Evolutionary conservation across 2,113 vertebrate genomes (phyloP).

Genomic region (Tyto alba): DNA sequence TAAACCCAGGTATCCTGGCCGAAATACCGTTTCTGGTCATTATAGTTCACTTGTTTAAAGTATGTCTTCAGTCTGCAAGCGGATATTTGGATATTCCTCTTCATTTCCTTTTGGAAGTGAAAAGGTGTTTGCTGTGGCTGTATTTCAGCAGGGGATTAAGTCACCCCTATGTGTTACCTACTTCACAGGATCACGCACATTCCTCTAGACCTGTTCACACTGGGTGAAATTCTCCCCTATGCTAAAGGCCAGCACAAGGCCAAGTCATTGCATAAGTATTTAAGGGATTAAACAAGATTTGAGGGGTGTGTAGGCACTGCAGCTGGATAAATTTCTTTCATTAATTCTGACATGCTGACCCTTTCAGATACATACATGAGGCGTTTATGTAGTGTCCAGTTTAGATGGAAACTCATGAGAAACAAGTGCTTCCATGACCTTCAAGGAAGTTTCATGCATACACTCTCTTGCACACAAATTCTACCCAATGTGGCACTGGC

Average conservation of each 20-base stretch:
- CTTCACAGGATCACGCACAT: neutral
- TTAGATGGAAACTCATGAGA: neutral
- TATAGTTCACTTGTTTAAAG: neutral
- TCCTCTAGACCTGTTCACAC: conserved; percentile 5
- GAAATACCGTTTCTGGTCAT: neutral
- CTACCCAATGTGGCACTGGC: neutral
- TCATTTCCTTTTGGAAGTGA: conserved; percentile 35
- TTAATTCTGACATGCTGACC: neutral
- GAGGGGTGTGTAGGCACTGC: neutral
- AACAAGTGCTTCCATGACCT: neutral
- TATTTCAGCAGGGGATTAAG: conserved; percentile 3
- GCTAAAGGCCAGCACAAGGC: neutral
- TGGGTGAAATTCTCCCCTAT: neutral
- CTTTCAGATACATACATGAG: neutral
- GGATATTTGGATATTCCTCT: conserved; percentile 11
- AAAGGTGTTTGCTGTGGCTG: conserved; percentile 38
- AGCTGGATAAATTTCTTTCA: neutral
- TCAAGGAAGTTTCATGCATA: neutral
- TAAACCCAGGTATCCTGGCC: neutral
- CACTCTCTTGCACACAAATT: neutral
- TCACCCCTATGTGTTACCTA: neutral
- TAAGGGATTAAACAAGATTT: conserved; percentile 15
- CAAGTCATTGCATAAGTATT: neutral
- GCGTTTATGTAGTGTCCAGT: neutral
- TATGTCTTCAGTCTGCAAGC: neutral